Conservation (phyloP, 1,140 invertebrate genomes). For the Argopecten irradians region DNA sequence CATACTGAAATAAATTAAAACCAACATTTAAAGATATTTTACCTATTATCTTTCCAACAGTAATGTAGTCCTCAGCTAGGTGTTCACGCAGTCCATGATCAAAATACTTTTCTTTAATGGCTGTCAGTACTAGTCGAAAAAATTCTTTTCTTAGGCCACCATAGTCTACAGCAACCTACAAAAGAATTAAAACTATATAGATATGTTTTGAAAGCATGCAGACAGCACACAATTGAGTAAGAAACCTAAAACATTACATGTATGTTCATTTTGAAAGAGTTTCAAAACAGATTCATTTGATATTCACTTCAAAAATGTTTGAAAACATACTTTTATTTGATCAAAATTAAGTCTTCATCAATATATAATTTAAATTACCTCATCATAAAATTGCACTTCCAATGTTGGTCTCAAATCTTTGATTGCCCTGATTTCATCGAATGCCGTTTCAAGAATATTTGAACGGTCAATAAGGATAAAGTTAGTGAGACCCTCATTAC, state of each 20-base stretch:
- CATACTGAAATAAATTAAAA: too few species aligned
- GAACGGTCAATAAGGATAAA: slow-evolving; percentile 42
- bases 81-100: slow-evolving; percentile 36
- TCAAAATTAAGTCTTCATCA: not conserved
- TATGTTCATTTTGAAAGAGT: not conserved
- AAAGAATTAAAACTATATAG: slow-evolving; percentile 23
- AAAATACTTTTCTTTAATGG: too few species aligned
- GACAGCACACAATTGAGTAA: not conserved
- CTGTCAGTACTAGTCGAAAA: too few species aligned
- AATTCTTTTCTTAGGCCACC: slow-evolving; percentile 40
- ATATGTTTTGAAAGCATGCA: not conserved
- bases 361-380: slow-evolving; percentile 37
- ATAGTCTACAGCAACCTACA: slow-evolving; percentile 28
- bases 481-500: slow-evolving; percentile 37
- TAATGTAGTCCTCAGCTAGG: slow-evolving; percentile 29
- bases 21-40: too few species aligned
- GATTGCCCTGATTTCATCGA: slow-evolving; percentile 43
- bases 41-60: slow-evolving; percentile 42
- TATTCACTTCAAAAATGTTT: not conserved
- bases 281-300: not conserved
- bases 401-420: slow-evolving; percentile 41
- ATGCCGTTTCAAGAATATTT: slow-evolving; percentile 39
- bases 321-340: not conserved
- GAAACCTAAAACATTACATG: not conserved
- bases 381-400: slow-evolving; percentile 52